phyloP scores from a whole-genome alignment of 2,888 invertebrate genomes.

The Apoda limacodes region DNA sequence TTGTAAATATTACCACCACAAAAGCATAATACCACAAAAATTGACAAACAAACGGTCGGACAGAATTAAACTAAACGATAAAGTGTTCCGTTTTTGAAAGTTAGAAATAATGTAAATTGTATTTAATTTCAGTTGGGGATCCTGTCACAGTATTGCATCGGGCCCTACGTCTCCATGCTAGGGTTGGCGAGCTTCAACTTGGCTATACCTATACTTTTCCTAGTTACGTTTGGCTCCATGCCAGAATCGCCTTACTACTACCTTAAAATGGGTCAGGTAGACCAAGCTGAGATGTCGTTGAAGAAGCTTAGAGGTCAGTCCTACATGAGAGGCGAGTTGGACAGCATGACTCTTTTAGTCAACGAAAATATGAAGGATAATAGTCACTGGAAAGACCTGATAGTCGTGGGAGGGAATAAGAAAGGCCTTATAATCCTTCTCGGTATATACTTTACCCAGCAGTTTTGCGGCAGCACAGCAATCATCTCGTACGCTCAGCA shows the following conservation, averaged over 20 bases:
- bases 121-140: slow-evolving; percentile 61
- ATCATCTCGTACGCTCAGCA: slow-evolving; percentile 70
- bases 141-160: slow-evolving; percentile 70
- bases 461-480: slow-evolving; percentile 72
- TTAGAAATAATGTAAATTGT: slow-evolving; percentile 2
- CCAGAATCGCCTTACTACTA: slow-evolving; percentile 76
- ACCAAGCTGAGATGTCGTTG: slow-evolving; percentile 66
- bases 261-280: slow-evolving; percentile 55
- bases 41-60: too few relatives aligned
- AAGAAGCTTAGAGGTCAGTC: slow-evolving; percentile 66
- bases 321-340: slow-evolving; percentile 67
- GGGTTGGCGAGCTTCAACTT: slow-evolving; percentile 67
- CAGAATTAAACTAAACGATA: too few relatives aligned
- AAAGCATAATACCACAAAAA: too few relatives aligned
- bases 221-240: slow-evolving; percentile 69
- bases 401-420: slow-evolving; percentile 57
- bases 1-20: too few relatives aligned
- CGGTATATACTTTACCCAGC: slow-evolving; percentile 71
- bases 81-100: too few relatives aligned
- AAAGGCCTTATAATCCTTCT: slow-evolving; percentile 70
- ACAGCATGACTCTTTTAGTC: slow-evolving; percentile 62
- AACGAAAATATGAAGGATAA: slow-evolving; percentile 64
- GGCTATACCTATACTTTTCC: slow-evolving; percentile 65
- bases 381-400: slow-evolving; percentile 57
- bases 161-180: slow-evolving; percentile 69